Evolutionary conservation across 2,888 invertebrate genomes (phyloP).

Genomic region (Drosophila multiciliata): DNA sequence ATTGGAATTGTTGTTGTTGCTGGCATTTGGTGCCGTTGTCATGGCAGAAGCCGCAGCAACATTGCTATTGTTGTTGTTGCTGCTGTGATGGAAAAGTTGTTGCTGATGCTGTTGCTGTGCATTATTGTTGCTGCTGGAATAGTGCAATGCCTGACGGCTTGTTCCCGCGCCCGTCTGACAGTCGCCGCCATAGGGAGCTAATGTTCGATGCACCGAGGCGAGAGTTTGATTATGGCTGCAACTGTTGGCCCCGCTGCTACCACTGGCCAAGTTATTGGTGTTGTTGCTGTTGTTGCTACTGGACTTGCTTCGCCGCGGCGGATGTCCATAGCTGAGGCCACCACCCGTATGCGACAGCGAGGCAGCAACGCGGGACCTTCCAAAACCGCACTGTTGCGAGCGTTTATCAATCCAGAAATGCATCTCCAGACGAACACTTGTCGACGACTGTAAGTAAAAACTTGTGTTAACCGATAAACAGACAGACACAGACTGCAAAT

Average conservation of each 20-base stretch:
- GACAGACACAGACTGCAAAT: conserved; percentile 17
- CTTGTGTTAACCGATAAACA: conserved; percentile 28
- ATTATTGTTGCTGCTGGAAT: conserved; percentile 51
- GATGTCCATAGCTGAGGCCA: conserved; percentile 85
- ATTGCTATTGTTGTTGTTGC: conserved; percentile 60
- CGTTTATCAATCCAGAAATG: conserved; percentile 96
- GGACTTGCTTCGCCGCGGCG: conserved; percentile 86
- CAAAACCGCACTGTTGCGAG: conserved; percentile 91
- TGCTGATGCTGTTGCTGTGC: conserved; percentile 51
- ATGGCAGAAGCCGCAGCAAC: conserved; percentile 47
- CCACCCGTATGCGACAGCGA: conserved; percentile 88
- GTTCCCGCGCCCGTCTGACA: conserved; percentile 56
- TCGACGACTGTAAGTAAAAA: conserved; percentile 41
- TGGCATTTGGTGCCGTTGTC: conserved; percentile 61
- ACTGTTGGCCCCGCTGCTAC: conserved; percentile 29
- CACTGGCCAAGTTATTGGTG: conserved; percentile 38
- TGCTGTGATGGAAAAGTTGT: conserved; percentile 38
- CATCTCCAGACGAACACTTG: conserved; percentile 85
- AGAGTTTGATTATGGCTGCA: conserved; percentile 45
- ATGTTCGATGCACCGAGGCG: conserved; percentile 58
- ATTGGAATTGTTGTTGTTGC: conserved; percentile 66
- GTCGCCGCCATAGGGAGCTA: conserved; percentile 54
- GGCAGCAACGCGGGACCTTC: conserved; percentile 89
- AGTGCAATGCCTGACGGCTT: conserved; percentile 65
- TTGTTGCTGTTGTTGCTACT: conserved; percentile 59